A percentile compares a stretch with the other conserved stretches of the same genome.
Conservation (phyloP, 2,888 invertebrate genomes). For the Parapristionchus giblindavisi region DNA sequence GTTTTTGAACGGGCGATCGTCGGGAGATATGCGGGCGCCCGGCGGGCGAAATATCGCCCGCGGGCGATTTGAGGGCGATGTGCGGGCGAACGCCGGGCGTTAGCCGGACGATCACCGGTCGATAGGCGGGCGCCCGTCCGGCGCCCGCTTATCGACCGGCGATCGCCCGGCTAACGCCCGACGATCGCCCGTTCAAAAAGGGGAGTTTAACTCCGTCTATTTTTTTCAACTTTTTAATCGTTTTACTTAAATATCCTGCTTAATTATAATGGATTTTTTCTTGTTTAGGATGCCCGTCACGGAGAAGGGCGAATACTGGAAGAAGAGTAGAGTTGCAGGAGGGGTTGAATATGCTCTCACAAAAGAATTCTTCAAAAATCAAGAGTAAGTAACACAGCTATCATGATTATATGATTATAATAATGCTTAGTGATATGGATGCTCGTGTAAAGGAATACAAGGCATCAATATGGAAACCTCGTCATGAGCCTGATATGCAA, state of each 20-base stretch:
- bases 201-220: background rate
- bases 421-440: background rate
- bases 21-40: no score
- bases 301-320: conserved; percentile 2
- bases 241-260: background rate
- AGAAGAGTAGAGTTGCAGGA: background rate
- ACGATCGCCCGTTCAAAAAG: no score
- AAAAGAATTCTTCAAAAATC: conserved; percentile 14
- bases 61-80: no score
- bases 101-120: no score
- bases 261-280: background rate
- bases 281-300: background rate
- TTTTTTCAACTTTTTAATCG: background rate
- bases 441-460: background rate
- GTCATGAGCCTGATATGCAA: background rate
- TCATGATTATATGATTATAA: background rate
- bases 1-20: no score
- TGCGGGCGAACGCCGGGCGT: no score
- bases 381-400: background rate
- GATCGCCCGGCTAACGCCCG: no score
- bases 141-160: no score
- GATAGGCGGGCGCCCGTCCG: no score
- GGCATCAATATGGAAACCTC: conserved; percentile 2
- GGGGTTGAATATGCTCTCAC: background rate
- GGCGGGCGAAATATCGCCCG: no score